These are phyloP conservation scores for Chelonia mydas DNA, from an alignment of 2,797 vertebrate genomes.

Conservation along the genomic window DNA sequence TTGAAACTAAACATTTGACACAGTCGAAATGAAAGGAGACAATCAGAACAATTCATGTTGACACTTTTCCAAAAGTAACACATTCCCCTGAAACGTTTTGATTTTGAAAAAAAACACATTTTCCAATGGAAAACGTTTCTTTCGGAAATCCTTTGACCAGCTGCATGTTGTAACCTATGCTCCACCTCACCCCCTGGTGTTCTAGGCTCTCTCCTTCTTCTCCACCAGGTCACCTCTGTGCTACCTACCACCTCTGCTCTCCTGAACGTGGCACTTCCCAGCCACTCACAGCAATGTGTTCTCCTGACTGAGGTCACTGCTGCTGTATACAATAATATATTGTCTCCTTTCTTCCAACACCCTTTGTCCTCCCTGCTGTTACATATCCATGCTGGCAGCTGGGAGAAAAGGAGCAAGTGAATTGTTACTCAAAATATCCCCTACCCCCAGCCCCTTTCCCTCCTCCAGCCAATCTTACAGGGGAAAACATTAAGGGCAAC, in stretches of 20 bases:
- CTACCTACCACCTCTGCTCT: not conserved
- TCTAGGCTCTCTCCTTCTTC: not conserved
- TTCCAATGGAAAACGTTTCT: no score
- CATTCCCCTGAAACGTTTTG: not conserved
- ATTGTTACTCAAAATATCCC: no score
- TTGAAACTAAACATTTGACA: not conserved
- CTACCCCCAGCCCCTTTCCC: not conserved
- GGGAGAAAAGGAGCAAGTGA: not conserved
- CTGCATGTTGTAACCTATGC: not conserved
- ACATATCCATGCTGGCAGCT: not conserved
- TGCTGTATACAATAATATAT: not conserved
- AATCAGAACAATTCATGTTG: not conserved
- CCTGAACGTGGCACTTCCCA: not conserved
- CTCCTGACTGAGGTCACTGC: not conserved
- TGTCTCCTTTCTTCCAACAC: not conserved
- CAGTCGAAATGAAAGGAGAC: not conserved
- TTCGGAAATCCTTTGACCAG: no score
- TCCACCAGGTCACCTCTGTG: not conserved
- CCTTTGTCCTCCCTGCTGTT: not conserved
- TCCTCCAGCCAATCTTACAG: not conserved
- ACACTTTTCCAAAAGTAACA: not conserved
- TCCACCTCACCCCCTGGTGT: not conserved
- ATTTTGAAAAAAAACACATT: no score
- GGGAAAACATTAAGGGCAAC: accelerated
- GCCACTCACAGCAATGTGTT: not conserved